phyloP scores from a whole-genome alignment of 2,888 invertebrate species.

The Zygogramma bicolorata region DNA sequence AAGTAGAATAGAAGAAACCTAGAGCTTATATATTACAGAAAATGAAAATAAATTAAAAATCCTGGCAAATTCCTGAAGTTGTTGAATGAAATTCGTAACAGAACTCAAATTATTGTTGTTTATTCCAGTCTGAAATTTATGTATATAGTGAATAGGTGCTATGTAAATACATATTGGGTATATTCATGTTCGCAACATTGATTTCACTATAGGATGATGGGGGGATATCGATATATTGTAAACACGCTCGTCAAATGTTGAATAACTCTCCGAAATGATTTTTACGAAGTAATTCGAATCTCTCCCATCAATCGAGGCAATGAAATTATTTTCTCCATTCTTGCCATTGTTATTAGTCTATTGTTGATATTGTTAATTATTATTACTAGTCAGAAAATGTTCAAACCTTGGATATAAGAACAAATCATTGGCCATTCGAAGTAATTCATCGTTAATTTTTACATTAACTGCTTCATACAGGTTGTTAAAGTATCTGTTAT shows the following conservation, averaged over 20 bases:
- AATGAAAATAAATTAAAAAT: neutral
- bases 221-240: neutral
- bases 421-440: neutral
- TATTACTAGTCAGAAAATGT: slow-evolving; percentile 50
- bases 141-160: slow-evolving; percentile 57
- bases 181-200: neutral
- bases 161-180: slow-evolving; percentile 33
- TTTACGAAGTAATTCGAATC: slow-evolving; percentile 19
- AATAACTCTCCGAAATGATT: neutral
- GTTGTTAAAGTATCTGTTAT: no score
- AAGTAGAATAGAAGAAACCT: slow-evolving; percentile 37
- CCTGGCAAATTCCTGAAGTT: neutral
- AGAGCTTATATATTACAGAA: slow-evolving; percentile 38
- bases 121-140: slow-evolving; percentile 42
- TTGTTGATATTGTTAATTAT: slow-evolving; percentile 50
- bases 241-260: no score
- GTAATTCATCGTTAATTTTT: neutral
- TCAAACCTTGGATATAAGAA: slow-evolving; percentile 40
- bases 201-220: neutral
- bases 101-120: neutral
- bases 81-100: slow-evolving; percentile 25
- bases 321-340: slow-evolving; percentile 33
- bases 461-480: neutral
- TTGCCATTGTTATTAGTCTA: slow-evolving; percentile 39
- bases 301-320: slow-evolving; percentile 24